A percentile compares a stretch with the other conserved stretches of the same genome.
These are phyloP conservation scores for Polypedilum pembai DNA, from an alignment of 1,140 invertebrate genomes.

Conservation along the genomic window DNA sequence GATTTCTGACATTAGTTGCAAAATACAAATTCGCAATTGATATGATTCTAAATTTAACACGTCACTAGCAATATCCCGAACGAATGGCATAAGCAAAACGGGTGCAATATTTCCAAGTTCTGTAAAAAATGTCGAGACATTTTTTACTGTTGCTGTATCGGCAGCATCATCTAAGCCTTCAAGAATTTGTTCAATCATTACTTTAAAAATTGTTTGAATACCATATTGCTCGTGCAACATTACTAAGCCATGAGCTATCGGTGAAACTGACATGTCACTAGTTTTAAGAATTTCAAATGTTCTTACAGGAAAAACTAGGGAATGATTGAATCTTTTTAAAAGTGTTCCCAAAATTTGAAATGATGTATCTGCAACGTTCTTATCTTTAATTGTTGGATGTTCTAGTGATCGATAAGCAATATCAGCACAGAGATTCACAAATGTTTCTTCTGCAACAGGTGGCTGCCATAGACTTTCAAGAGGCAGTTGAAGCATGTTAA, in stretches of 20 bases:
- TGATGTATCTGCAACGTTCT: constrained; percentile 58
- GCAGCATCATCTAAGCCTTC: constrained; percentile 35
- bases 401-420: constrained; percentile 60
- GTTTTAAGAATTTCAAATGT: constrained; percentile 47
- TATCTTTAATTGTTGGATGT: constrained; percentile 53
- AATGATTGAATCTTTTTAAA: constrained; percentile 75
- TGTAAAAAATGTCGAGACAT: constrained; percentile 39
- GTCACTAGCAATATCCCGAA: constrained; percentile 39
- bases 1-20: constrained; percentile 70
- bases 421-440: constrained; percentile 52
- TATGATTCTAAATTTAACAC: constrained; percentile 53
- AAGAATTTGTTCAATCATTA: constrained; percentile 39
- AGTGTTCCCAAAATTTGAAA: constrained; percentile 72
- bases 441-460: constrained; percentile 72
- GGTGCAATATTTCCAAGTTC: constrained; percentile 37
- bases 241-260: constrained; percentile 39
- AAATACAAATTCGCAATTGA: constrained; percentile 67
- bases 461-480: constrained; percentile 71
- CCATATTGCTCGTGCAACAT: constrained; percentile 39
- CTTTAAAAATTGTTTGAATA: constrained; percentile 37
- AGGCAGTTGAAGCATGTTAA: constrained; percentile 55
- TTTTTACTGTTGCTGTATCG: constrained; percentile 36
- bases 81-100: constrained; percentile 38
- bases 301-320: constrained; percentile 51
- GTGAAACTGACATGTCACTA: constrained; percentile 36